Evolutionary conservation across 2,797 vertebrate species (phyloP), one percentile per base, ranked within the genome.

Genomic region (Netta rufina): DNA sequence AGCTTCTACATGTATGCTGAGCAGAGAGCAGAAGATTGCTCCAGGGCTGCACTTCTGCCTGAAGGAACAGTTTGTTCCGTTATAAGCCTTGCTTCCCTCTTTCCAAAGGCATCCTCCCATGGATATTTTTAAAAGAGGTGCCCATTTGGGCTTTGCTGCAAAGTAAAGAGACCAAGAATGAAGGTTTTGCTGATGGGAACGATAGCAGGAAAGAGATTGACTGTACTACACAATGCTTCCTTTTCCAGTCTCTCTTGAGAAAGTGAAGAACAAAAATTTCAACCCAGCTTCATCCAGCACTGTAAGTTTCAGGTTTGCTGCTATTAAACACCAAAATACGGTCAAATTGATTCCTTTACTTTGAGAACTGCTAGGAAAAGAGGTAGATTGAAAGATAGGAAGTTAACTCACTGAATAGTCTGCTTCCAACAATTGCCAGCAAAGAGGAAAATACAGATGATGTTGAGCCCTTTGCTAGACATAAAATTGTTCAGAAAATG

Each of bases 251-350:
- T 92, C 61, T 84, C 87, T 41, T 9, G 0, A 30, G 39, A 57
- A 87, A 80, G 27, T 28, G 39, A n/a, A 65, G 76, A 95, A 61
- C 16, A 76, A 70, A 95, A 84, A 94, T 83, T 92, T 94, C 67
- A 86, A 64, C 67, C 74, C 72, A 92, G 90, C 88, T 87, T 90
- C 87, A 93, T 91, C 82, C 53, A 9, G 38, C 66, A 80, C 84
- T 77, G 70, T 36, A 87, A 93, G 64, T 92, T 94, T 77, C 96
- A 89, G 92, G 85, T 87, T 75, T 81, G 61, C 39, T 73, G 62
- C 75, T 96, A 79, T 89, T 91, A 94, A 92, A 91, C 2, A 2
- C 21, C 78, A 96, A 95, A 84, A 71, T 45, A 78, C 38, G 60
- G 83, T 75, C 43, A 90, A 47, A 92, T 70, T 12, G 61, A 87